phyloP scores from a whole-genome alignment of 1,140 invertebrate genomes.

The Plectrocnemia conspersa region DNA sequence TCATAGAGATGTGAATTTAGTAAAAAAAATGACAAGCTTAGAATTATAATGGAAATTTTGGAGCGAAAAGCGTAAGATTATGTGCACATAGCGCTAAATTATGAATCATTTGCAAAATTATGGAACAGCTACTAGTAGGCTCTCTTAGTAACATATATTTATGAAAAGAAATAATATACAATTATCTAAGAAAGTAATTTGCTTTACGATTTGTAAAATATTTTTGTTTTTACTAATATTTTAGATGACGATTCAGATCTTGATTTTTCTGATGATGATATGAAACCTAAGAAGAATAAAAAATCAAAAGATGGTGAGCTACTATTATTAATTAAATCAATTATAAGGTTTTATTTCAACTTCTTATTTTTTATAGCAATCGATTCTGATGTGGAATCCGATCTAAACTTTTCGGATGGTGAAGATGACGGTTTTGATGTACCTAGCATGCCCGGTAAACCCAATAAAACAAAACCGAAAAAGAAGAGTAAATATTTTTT shows the following conservation, averaged over 20 bases:
- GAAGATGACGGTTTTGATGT: conserved; percentile 37
- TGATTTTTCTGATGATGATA: conserved; percentile 42
- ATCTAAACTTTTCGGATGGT: conserved; percentile 34
- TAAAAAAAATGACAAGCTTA: not conserved
- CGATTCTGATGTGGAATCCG: conserved; percentile 32
- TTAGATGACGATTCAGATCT: conserved; percentile 45
- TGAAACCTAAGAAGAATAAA: conserved; percentile 23
- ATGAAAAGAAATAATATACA: too few species aligned
- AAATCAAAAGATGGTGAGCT: conserved; percentile 4
- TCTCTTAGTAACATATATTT: too few species aligned
- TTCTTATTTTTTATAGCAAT: conserved; percentile 1
- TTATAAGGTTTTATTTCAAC: not conserved
- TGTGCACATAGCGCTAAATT: too few species aligned
- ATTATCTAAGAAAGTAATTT: not conserved
- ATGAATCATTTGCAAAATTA: too few species aligned
- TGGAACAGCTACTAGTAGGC: too few species aligned
- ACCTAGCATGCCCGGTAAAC: conserved; percentile 34
- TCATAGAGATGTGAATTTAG: not conserved
- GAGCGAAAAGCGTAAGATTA: too few species aligned
- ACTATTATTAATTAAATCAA: not conserved
- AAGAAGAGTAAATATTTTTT: conserved; percentile 35
- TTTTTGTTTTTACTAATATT: conserved; percentile 23
- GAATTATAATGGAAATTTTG: too few species aligned
- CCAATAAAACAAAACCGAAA: conserved; percentile 42
- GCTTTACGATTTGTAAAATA: conserved; percentile 1